phyloP scores from a whole-genome alignment of 2,888 invertebrate species.

The Amiota mariae region DNA sequence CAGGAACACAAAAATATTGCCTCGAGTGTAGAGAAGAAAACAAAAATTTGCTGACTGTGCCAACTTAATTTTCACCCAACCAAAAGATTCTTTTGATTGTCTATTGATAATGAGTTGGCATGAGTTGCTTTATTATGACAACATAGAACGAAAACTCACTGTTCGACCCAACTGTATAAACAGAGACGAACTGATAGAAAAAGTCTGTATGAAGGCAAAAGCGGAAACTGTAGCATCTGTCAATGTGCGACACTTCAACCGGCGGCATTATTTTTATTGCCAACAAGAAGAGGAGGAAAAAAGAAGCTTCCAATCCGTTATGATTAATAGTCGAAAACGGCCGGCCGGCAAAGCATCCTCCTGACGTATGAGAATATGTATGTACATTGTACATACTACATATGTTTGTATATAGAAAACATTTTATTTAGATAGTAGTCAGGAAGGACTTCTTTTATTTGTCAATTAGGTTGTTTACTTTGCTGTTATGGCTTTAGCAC shows the following conservation, averaged over 20 bases:
- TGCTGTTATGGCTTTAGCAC: conserved; percentile 21
- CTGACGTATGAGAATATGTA: not conserved
- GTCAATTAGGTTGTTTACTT: conserved; percentile 29
- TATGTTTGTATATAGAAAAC: not conserved
- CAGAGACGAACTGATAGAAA: no score
- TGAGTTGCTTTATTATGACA: no score
- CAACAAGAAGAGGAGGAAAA: conserved; percentile 42
- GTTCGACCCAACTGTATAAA: no score
- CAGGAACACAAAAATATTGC: no score
- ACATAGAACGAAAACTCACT: no score
- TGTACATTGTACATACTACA: no score
- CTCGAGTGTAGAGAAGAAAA: no score
- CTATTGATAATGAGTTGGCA: no score
- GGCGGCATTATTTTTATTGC: conserved; percentile 54
- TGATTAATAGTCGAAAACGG: conserved; percentile 22
- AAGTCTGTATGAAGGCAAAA: not conserved
- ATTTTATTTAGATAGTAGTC: conserved; percentile 1
- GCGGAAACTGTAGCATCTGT: conserved; percentile 22
- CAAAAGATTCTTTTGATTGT: not conserved
- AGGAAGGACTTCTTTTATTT: conserved; percentile 17
- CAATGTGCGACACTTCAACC: conserved; percentile 40
- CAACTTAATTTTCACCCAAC: no score
- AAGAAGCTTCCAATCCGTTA: conserved; percentile 6
- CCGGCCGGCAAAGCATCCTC: not conserved
- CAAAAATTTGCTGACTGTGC: no score